Percentiles rank a stretch among this genome's conserved stretches.
phyloP scores from a whole-genome alignment of 2,888 invertebrate genomes.

The Synergus japonicus region DNA sequence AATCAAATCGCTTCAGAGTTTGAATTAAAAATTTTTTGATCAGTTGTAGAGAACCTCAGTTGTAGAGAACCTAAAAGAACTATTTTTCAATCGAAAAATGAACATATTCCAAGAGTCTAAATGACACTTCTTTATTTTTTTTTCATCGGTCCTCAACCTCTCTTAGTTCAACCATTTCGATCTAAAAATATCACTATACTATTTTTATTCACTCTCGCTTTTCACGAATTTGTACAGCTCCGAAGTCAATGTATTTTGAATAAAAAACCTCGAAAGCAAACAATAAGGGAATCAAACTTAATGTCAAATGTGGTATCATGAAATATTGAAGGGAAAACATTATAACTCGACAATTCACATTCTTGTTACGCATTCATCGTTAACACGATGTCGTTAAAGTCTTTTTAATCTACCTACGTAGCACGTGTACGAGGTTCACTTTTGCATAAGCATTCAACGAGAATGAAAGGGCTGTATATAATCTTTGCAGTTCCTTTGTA shows the following conservation, averaged over 20 bases:
- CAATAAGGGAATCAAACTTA: neutral
- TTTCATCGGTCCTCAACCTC: constrained; percentile 2
- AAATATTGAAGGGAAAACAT: neutral
- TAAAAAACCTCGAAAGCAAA: neutral
- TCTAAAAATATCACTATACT: neutral
- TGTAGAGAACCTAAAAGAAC: neutral
- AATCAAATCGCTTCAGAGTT: neutral
- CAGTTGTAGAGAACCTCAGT: neutral
- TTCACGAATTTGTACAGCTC: neutral
- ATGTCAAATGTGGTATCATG: neutral
- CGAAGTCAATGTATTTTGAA: neutral
- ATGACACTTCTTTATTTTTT: neutral
- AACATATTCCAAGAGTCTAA: no score
- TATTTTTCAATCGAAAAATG: no score
- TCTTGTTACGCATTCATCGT: constrained; percentile 21
- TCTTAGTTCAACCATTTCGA: neutral
- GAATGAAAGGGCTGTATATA: constrained; percentile 35
- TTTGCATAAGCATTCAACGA: constrained; percentile 36
- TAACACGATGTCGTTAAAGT: constrained; percentile 15
- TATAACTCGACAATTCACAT: constrained; percentile 23
- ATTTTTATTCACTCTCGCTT: neutral
- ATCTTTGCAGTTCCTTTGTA: constrained; percentile 36
- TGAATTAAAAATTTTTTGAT: neutral
- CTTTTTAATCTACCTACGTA: constrained; percentile 36
- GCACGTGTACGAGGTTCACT: constrained; percentile 34